A percentile compares a stretch with the other conserved stretches of the same genome.
These are phyloP conservation scores for Rhagoletis pomonella DNA, from an alignment of 1,140 invertebrate species.

Conservation along the genomic window DNA sequence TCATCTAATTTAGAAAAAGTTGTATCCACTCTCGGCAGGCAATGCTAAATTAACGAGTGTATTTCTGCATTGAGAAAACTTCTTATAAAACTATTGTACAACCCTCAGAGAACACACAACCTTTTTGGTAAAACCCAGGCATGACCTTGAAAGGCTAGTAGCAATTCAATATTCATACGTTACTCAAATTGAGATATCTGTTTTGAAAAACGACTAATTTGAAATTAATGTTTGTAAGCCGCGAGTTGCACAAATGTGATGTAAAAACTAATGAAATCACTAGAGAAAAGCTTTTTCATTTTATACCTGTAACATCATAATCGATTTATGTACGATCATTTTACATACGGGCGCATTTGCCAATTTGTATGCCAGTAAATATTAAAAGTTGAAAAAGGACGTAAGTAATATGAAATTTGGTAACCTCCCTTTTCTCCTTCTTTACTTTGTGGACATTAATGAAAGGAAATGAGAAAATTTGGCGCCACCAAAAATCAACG, in stretches of 20 bases:
- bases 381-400: not conserved
- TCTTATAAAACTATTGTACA: no score
- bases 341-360: not conserved
- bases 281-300: not conserved
- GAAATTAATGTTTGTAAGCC: not conserved
- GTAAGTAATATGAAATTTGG: not conserved
- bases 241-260: not conserved
- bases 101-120: no score
- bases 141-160: no score
- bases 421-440: not conserved
- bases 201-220: not conserved
- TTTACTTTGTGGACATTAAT: not conserved
- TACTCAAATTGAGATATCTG: no score
- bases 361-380: not conserved
- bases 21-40: no score
- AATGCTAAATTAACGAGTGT: no score
- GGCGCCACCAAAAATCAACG: not conserved
- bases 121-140: no score
- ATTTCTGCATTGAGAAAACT: no score
- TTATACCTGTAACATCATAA: not conserved
- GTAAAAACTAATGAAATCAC: slow-evolving; percentile 14
- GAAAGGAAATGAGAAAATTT: not conserved
- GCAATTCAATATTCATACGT: no score
- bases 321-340: not conserved
- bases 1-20: no score